Evolutionary conservation across 2,113 vertebrate species (phyloP), one percentile per base, ranked within the genome.

Genomic region (Phodopus roborovskii): DNA sequence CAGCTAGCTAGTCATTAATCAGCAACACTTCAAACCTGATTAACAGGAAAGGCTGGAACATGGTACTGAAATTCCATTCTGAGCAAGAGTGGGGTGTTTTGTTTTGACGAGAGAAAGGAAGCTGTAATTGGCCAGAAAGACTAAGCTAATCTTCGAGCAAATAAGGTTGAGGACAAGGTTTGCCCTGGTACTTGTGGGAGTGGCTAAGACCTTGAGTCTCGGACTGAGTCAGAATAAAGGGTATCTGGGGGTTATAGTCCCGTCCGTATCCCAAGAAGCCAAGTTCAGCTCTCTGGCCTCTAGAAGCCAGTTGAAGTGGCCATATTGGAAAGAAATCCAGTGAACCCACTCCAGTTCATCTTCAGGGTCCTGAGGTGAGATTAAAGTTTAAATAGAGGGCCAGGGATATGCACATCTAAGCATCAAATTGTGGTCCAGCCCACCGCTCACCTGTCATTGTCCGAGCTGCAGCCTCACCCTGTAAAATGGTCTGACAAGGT

Each of bases 91-190:
- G 36, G 70, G 85, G 30, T 77, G 22, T 75, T 75, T 11, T 45
- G 17, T 78, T 78, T 56, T n/a, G 73, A 73, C 2, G 26, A 68
- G 53, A 93, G 86, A 91, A 94, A 96, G 83, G 83, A 64, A 75
- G 22, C 20, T 42, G 0, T 33, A 22, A 56, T 45, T 81, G 82
- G 30, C 22, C 16, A 88, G 81, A 68, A 64, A 70, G 78, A 74
- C 12, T 50, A 50, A 50, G 6, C 30, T 88, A 9, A 68, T 68
- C n/a, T 79, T 87, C 1, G 20, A 60, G 90, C 42, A 64, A 62
- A 58, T 42, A 45, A 75, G 42, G 48, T 48, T 19, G 2, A 70
- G 19, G 70, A 12, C 79, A 60, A 56, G 56, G 24, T 71, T 70
- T 94, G 91, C 42, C 39, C 26, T 13, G 74, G 50, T 82, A 50